These are phyloP conservation scores for Ianthella basta DNA, from an alignment of 37 sponge, comb jelly and placozoan species.

Conservation along the genomic window DNA sequence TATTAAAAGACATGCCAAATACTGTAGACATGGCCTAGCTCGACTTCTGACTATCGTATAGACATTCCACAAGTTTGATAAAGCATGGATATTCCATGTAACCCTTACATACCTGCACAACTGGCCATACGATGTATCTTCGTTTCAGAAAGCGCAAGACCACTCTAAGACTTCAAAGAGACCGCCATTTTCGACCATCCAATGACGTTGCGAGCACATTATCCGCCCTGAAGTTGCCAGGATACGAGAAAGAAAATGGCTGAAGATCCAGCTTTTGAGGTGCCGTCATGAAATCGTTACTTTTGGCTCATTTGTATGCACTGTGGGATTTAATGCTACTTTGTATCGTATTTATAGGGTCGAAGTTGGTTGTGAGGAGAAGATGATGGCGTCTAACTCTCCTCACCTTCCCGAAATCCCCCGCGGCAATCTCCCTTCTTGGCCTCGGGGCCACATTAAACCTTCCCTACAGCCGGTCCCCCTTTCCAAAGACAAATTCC, in stretches of 20 bases:
- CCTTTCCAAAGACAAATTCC: slow-evolving; percentile 2
- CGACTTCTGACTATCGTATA: too few species aligned
- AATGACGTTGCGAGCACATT: background rate
- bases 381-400: slow-evolving; percentile 24
- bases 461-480: slow-evolving; percentile 20
- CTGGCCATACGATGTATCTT: too few species aligned
- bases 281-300: background rate
- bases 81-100: too few species aligned
- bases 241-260: slow-evolving; percentile 21
- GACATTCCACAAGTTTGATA: too few species aligned
- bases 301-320: background rate
- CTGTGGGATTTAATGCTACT: background rate
- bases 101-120: too few species aligned
- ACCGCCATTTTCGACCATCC: slow-evolving; percentile 13
- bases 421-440: slow-evolving; percentile 7
- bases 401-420: slow-evolving; percentile 12
- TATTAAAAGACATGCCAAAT: too few species aligned
- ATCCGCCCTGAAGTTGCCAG: background rate
- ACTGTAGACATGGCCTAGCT: too few species aligned
- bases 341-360: background rate
- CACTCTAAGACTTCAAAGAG: background rate
- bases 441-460: slow-evolving; percentile 20
- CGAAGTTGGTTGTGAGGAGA: background rate
- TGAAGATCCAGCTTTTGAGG: background rate
- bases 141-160: too few species aligned